Evolutionary conservation across 2,888 invertebrate genomes (phyloP).

Genomic region (Eremobia ochroleuca): DNA sequence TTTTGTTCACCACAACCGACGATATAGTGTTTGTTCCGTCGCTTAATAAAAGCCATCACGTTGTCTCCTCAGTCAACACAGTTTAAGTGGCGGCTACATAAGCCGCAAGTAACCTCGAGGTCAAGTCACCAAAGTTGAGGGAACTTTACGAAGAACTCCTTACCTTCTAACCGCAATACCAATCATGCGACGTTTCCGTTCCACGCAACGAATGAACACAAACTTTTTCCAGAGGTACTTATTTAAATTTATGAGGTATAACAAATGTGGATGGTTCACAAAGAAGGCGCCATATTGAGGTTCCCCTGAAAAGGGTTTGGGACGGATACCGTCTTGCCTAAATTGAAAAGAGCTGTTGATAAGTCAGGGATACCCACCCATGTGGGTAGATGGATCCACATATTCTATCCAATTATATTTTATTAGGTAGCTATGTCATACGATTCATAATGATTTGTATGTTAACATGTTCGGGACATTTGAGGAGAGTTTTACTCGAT

Average conservation of each 20-base stretch:
- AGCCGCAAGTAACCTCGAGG: slow-evolving; percentile 50
- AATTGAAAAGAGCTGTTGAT: slow-evolving; percentile 64
- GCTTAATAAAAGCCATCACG: slow-evolving; percentile 39
- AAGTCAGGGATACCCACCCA: slow-evolving; percentile 55
- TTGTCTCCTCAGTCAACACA: slow-evolving; percentile 53
- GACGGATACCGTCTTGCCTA: slow-evolving; percentile 49
- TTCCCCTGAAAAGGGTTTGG: slow-evolving; percentile 61
- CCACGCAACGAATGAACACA: slow-evolving; percentile 52
- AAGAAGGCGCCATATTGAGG: slow-evolving; percentile 64
- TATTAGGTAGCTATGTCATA: slow-evolving; percentile 15
- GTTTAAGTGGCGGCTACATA: slow-evolving; percentile 56
- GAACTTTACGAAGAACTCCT: slow-evolving; percentile 43
- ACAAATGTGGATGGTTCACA: slow-evolving; percentile 62
- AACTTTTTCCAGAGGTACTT: slow-evolving; percentile 44
- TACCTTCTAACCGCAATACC: slow-evolving; percentile 41
- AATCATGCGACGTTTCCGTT: slow-evolving; percentile 55
- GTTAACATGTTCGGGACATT: slow-evolving; percentile 33
- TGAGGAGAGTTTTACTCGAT: neutral
- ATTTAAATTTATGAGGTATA: slow-evolving; percentile 58
- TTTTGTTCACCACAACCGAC: slow-evolving; percentile 31
- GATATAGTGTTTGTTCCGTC: slow-evolving; percentile 45
- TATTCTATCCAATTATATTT: slow-evolving; percentile 43
- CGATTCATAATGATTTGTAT: slow-evolving; percentile 28
- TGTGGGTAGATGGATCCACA: slow-evolving; percentile 34
- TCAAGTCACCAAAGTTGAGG: slow-evolving; percentile 49